Conservation (phyloP, 2,888 invertebrate genomes). For the Frankliniella intonsa region DNA sequence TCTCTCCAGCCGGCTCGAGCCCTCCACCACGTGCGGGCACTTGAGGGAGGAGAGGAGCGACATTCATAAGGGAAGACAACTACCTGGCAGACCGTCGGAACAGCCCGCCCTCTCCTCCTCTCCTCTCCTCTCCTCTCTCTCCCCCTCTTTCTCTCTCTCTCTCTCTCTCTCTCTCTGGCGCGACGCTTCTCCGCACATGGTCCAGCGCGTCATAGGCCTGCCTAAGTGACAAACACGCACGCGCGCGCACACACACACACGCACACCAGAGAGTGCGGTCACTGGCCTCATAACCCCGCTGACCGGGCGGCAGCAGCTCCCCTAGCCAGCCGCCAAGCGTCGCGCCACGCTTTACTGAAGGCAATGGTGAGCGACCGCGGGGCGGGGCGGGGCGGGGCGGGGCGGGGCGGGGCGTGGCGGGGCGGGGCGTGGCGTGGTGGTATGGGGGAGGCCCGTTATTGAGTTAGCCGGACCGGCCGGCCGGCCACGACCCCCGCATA, state of each 20-base stretch:
- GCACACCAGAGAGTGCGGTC: neutral
- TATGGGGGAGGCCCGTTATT: neutral
- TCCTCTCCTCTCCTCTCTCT: neutral
- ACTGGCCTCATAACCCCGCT: neutral
- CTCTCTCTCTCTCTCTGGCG: neutral
- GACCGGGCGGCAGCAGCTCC: neutral
- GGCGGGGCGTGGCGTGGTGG: neutral
- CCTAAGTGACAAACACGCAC: neutral
- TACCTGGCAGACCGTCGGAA: slow-evolving; percentile 3
- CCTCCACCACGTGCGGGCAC: neutral
- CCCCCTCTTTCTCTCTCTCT: neutral
- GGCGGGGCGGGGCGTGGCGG: neutral
- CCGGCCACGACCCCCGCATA: neutral
- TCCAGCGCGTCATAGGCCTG: neutral
- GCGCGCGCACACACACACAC: neutral
- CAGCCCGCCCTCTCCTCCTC: neutral
- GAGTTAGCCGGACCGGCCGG: slow-evolving; percentile 3
- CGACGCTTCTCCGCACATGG: neutral
- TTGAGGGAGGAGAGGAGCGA: slow-evolving; percentile 8
- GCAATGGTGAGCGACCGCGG: neutral
- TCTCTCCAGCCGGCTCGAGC: too few species aligned
- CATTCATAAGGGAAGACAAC: slow-evolving; percentile 25
- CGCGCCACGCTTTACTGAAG: neutral
- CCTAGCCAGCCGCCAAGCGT: neutral
- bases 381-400: neutral